Conservation (phyloP, 2,888 invertebrate genomes). For the Glyphotaelius pellucidus region DNA sequence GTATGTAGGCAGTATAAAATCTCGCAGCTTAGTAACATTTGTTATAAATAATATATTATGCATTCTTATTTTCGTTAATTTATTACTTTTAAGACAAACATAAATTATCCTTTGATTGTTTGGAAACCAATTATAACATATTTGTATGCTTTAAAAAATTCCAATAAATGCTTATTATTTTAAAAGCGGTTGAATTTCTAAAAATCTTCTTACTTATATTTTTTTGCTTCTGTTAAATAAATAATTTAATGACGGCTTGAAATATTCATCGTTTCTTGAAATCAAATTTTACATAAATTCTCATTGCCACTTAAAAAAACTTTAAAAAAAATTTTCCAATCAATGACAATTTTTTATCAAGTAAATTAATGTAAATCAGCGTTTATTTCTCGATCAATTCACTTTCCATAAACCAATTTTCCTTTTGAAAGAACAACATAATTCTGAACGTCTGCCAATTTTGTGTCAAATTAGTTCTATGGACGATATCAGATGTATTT, state of each 20-base stretch:
- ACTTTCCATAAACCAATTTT: constrained; percentile 19
- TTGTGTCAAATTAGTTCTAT: constrained; percentile 30
- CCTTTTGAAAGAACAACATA: constrained; percentile 21
- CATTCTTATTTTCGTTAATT: too few species aligned
- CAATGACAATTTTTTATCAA: constrained; percentile 11
- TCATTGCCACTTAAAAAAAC: background rate
- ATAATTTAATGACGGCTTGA: background rate
- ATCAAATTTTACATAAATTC: background rate
- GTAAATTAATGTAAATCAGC: constrained; percentile 29
- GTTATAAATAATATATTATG: too few species aligned
- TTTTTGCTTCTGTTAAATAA: background rate
- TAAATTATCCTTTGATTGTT: too few species aligned
- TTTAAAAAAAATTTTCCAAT: background rate
- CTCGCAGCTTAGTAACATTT: too few species aligned
- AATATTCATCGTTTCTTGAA: background rate
- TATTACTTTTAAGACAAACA: too few species aligned
- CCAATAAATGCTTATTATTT: too few species aligned
- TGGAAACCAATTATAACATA: too few species aligned
- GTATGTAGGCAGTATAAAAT: too few species aligned
- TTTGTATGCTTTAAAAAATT: too few species aligned
- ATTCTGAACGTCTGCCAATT: constrained; percentile 32
- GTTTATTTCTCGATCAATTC: constrained; percentile 18
- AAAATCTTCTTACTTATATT: background rate
- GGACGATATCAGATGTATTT: constrained; percentile 19
- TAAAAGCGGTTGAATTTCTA: too few species aligned